Evolutionary conservation across 2,113 vertebrate species (phyloP).

Genomic region (Muntiacus reevesi): DNA sequence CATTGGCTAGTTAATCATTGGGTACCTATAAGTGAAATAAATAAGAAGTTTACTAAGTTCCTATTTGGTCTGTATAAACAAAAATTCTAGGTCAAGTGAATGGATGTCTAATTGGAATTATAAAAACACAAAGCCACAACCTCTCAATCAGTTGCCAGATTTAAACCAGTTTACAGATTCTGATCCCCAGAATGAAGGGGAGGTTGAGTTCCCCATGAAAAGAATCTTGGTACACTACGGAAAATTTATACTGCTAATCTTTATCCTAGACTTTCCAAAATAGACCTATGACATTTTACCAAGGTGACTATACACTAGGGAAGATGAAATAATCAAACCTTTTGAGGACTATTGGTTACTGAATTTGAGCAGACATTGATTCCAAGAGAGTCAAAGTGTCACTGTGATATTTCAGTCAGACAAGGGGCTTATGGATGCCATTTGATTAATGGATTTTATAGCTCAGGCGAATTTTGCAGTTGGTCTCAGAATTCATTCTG

Average conservation of each 20-base stretch:
- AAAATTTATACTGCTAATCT: not conserved
- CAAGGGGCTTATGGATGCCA: not conserved
- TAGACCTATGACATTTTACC: not conserved
- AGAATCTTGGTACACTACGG: not conserved
- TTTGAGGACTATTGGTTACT: not conserved
- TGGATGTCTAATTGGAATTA: not conserved
- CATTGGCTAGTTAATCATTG: not conserved
- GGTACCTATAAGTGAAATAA: not conserved
- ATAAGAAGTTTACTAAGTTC: not conserved
- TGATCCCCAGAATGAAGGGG: not conserved
- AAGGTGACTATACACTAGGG: not conserved
- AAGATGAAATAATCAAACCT: not conserved
- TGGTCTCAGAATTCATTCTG: not conserved
- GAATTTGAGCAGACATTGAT: not conserved
- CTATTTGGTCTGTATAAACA: not conserved
- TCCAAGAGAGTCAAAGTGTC: not conserved
- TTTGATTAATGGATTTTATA: not conserved
- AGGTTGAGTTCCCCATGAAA: not conserved
- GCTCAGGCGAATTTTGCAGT: not conserved
- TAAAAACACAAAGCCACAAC: not conserved
- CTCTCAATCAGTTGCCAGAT: not conserved
- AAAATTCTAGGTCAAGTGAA: not conserved
- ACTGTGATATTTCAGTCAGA: not conserved
- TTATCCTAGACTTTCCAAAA: not conserved
- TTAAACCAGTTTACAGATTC: not conserved